These are phyloP conservation scores for Chloebia gouldiae DNA, from an alignment of 2,113 vertebrate species.

Conservation along the genomic window DNA sequence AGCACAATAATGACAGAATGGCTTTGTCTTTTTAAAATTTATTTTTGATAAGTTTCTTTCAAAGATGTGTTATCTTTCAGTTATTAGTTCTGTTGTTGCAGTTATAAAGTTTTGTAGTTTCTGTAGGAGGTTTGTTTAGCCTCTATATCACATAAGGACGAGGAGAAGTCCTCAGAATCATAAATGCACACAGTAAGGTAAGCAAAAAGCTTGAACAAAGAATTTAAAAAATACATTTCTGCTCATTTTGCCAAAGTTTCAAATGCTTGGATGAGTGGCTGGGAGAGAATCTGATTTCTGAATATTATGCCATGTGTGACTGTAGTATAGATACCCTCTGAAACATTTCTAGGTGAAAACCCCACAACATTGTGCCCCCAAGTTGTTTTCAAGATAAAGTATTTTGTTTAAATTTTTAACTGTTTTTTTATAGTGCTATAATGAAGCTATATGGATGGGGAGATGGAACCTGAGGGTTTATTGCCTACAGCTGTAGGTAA, in stretches of 20 bases:
- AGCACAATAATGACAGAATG: accelerated
- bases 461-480: neutral
- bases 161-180: neutral
- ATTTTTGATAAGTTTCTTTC: accelerated
- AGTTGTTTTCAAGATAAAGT: neutral
- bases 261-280: neutral
- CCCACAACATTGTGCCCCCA: accelerated
- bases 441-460: neutral
- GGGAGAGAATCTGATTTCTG: neutral
- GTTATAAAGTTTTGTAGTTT: neutral
- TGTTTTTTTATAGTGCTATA: neutral
- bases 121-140: neutral
- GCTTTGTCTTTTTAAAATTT: neutral
- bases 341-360: neutral
- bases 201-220: neutral
- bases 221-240: accelerated
- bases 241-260: accelerated
- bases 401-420: neutral
- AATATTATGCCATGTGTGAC: accelerated
- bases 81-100: neutral
- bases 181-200: accelerated
- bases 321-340: neutral
- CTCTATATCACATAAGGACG: accelerated
- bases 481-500: neutral
- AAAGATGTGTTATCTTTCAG: neutral